Base-by-base conservation (phyloP, 2,113 vertebrate genomes). In the Hippocampus zosterae region DNA sequence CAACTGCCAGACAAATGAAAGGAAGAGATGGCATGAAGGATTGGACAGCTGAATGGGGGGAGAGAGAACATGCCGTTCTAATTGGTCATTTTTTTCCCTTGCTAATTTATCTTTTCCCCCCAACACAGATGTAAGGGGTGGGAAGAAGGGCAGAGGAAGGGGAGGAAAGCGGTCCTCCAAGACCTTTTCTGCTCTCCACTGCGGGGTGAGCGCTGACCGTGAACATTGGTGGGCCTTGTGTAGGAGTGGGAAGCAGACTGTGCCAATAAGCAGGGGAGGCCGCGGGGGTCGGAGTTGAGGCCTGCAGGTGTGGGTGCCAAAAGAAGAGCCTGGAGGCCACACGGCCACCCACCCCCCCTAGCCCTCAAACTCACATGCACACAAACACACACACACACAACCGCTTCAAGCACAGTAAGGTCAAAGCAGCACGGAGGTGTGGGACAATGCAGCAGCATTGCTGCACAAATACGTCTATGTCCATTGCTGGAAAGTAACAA, bases 1-100 rank as follows among this genome's bases (percentile, higher is more conserved):
- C 75, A 82, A 70, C 85, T 69, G 75, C 71, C 78, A 81, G 77
- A 77, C 68, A 82, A 79, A 72, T 77, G 74, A 79, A 86, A 82
- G 46, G 67, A 69, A 80, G 70, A 70, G 42, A 76, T 72, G 63
- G 55, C 78, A 72, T 76, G 63, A 72, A 66, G 57, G 71, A 73
- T 72, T 23, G 61, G 63, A 80, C 81, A 80, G 73, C 75, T 60
- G 81, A 82, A 79, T 68, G 67, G 79, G 60, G 75, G 67, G 77
- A 61, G 77, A 79, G 79, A 81, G 79, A 81, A 84, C 76, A 87
- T 82, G 80, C 74, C 7, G 46, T 71, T 65, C 72, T 87, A 87
- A 88, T 84, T 87, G 85, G 81, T 83, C 80, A 84, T 88, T 88
- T 79, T 81, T 85, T 80, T 48, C 71, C 52, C 71, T 71, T 62